Evolutionary conservation across 2,797 vertebrate species (phyloP), one percentile per base, ranked within the genome.

Genomic region (Sebastes cheni): DNA sequence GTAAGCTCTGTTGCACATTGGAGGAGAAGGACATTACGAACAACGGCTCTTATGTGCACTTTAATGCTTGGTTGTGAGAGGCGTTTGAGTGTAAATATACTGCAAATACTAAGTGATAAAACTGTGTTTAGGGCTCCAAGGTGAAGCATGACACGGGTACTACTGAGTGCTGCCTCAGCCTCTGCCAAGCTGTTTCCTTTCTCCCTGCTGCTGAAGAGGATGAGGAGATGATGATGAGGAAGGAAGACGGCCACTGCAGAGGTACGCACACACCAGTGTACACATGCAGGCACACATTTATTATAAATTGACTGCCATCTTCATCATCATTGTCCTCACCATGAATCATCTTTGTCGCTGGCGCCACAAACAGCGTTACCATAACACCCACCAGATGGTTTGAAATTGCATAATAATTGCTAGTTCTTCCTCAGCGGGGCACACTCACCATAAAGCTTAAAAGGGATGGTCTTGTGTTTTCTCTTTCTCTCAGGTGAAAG

Each of bases 131-230:
- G 58, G 69, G 67, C 62, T 75, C 84, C 58, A 89, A 92, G 79
- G 75, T 81, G 77, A 95, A 90, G 64, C 89, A 92, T 1, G 92
- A 91, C 73, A 42, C 88, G 1, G 91, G 46, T 50, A 50, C 93
- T 13, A 90, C 93, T 0, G 95, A 96, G 82, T 96, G 95, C 87
- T 96, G 95, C 88, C 90, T 96, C 73, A 95, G 94, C 74, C 92
- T 96, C 77, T 95, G 95, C 87, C 96, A 96, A 81, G 94, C 95
- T 1, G 95, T 95, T 29, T 94, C 95, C 80, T 95, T 96, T 89
- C 94, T 96, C 27, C 95, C 95, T 9, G 81, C 89, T 16, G 92
- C 91, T 52, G 95, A 96, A 23, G 94, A 95, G 20, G 95, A 95
- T 2, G 95, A 96, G 55, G 95, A 96, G 75, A 87, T 92, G 90